phyloP scores from a whole-genome alignment of 2,888 invertebrate genomes.

The Cordilura impudica region DNA sequence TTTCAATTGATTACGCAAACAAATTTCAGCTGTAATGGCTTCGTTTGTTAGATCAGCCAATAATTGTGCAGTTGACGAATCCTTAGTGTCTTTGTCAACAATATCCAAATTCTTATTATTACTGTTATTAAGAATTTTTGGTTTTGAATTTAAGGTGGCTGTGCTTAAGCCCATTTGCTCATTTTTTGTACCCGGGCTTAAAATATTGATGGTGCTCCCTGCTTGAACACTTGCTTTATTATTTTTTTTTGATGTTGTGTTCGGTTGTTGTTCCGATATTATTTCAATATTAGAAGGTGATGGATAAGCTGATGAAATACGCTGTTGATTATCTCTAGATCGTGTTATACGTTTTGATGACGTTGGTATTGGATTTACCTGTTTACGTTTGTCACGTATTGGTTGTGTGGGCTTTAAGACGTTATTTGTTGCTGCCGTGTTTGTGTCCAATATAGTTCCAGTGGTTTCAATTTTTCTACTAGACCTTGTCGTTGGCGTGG shows the following conservation, averaged over 20 bases:
- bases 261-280: slow-evolving; percentile 26
- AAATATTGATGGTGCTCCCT: slow-evolving; percentile 1
- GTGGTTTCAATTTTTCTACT: slow-evolving; percentile 65
- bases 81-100: slow-evolving; percentile 62
- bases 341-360: slow-evolving; percentile 68
- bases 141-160: slow-evolving; percentile 65
- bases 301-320: slow-evolving; percentile 5
- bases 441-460: slow-evolving; percentile 13
- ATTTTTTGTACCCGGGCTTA: slow-evolving; percentile 55
- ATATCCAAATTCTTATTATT: slow-evolving; percentile 33
- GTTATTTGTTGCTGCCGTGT: not conserved
- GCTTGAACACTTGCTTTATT: not conserved
- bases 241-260: slow-evolving; percentile 6
- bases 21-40: slow-evolving; percentile 74
- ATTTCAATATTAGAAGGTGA: slow-evolving; percentile 1
- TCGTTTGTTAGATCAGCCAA: slow-evolving; percentile 73
- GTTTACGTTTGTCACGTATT: slow-evolving; percentile 63
- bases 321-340: slow-evolving; percentile 65
- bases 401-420: slow-evolving; percentile 4
- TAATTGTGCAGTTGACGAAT: slow-evolving; percentile 70
- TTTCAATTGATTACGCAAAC: slow-evolving; percentile 72
- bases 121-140: slow-evolving; percentile 38
- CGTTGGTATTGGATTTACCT: slow-evolving; percentile 57
- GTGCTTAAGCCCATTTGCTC: slow-evolving; percentile 72
- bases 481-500: slow-evolving; percentile 62